A percentile compares a stretch with the other conserved stretches of the same genome.
These are phyloP conservation scores for Anthopleura xanthogrammica DNA, from an alignment of 92 coral and sea anemone species.

Conservation along the genomic window DNA sequence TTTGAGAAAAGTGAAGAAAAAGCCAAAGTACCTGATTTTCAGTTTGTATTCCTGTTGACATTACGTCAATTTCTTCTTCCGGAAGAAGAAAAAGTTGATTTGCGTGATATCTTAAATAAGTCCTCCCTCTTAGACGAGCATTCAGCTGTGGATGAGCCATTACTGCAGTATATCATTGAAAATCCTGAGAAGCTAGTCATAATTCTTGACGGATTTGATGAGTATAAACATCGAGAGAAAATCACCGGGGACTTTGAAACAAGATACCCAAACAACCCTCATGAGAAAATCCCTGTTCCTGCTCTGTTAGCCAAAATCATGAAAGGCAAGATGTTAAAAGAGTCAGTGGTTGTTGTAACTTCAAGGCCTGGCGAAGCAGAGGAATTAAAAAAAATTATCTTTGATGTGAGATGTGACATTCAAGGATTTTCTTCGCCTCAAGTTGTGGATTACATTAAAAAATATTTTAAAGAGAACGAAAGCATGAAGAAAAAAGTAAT, in stretches of 20 bases:
- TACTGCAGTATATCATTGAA: too few relatives aligned
- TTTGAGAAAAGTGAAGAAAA: too few relatives aligned
- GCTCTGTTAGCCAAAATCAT: constrained; percentile 30
- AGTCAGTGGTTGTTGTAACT: neutral
- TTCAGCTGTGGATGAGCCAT: too few relatives aligned
- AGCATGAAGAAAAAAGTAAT: too few relatives aligned
- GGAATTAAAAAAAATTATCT: neutral
- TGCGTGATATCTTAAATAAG: too few relatives aligned
- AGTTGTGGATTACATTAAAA: neutral
- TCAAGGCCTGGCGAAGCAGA: neutral
- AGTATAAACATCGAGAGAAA: constrained; percentile 21
- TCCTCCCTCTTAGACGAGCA: too few relatives aligned
- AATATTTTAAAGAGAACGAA: too few relatives aligned
- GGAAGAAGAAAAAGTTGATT: too few relatives aligned
- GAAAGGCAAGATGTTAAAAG: neutral
- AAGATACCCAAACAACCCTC: constrained; percentile 3
- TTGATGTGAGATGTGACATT: neutral
- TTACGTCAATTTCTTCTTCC: too few relatives aligned
- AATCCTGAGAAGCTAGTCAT: constrained; percentile 22
- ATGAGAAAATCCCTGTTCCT: constrained; percentile 31
- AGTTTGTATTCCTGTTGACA: too few relatives aligned
- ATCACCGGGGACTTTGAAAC: neutral
- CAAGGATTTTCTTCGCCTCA: too few relatives aligned
- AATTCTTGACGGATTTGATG: constrained; percentile 48
- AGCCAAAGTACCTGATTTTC: too few relatives aligned